Evolutionary conservation across 2,113 vertebrate genomes (phyloP).

Genomic region (Litocranius walleri): DNA sequence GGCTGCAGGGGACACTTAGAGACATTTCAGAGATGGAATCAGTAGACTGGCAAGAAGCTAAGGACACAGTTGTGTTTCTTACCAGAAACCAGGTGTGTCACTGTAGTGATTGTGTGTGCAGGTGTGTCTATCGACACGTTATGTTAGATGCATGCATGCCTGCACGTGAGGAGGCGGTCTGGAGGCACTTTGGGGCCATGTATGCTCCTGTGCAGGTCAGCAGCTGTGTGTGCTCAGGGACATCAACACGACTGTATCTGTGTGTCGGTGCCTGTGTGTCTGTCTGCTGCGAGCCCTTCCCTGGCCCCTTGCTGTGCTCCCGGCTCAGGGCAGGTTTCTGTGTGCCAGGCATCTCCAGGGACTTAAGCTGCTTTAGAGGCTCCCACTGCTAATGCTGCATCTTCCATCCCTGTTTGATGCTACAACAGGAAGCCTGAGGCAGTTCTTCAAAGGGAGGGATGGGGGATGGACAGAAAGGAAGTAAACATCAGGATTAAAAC

Average conservation of each 20-base stretch:
- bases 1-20: background rate
- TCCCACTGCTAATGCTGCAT: background rate
- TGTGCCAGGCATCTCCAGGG: background rate
- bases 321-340: background rate
- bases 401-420: conserved; percentile 10
- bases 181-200: background rate
- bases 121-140: background rate
- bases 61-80: background rate
- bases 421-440: background rate
- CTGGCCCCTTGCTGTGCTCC: background rate
- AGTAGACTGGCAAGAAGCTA: background rate
- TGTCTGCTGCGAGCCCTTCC: background rate
- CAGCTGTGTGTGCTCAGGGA: background rate
- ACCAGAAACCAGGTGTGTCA: background rate
- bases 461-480: background rate
- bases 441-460: conserved; percentile 35
- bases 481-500: background rate
- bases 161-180: background rate
- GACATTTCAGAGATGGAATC: background rate
- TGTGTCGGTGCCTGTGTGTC: background rate
- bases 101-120: background rate
- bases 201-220: fast-evolving
- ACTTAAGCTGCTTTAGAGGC: background rate
- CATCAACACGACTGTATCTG: fast-evolving
- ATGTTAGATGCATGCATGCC: fast-evolving